phyloP scores from a whole-genome alignment of 2,797 vertebrate genomes.

The Acanthurus tractus region DNA sequence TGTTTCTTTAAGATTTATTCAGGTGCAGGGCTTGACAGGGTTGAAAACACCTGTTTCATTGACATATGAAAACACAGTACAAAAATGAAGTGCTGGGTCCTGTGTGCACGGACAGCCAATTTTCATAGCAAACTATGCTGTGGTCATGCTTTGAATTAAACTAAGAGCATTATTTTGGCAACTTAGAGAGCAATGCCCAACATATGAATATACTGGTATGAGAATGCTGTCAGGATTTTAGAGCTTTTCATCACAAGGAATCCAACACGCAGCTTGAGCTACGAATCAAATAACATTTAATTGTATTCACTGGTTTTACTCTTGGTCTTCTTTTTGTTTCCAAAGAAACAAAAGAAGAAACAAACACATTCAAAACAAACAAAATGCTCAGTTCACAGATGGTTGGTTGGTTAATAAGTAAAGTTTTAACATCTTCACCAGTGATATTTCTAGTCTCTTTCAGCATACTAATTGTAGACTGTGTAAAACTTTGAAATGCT shows the following conservation, averaged over 20 bases:
- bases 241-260: slow-evolving; percentile 19
- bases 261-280: no score
- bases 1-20: no score
- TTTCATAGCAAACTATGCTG: neutral
- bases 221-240: neutral
- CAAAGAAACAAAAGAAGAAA: no score
- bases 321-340: no score
- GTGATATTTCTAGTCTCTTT: neutral
- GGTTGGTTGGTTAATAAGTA: neutral
- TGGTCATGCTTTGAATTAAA: slow-evolving; percentile 33
- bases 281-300: no score
- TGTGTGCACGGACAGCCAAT: no score
- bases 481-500: neutral
- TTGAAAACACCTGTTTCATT: no score
- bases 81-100: no score
- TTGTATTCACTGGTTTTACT: no score
- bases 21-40: no score
- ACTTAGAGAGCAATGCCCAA: neutral
- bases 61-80: no score
- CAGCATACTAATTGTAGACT: neutral
- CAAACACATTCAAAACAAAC: no score
- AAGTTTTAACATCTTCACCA: neutral
- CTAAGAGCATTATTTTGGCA: slow-evolving; percentile 6
- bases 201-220: neutral
- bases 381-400: neutral